A percentile compares a stretch with the other conserved stretches of the same genome.
These are phyloP conservation scores for Yponomeuta plumbellus DNA, from an alignment of 2,888 invertebrate genomes.

Conservation along the genomic window DNA sequence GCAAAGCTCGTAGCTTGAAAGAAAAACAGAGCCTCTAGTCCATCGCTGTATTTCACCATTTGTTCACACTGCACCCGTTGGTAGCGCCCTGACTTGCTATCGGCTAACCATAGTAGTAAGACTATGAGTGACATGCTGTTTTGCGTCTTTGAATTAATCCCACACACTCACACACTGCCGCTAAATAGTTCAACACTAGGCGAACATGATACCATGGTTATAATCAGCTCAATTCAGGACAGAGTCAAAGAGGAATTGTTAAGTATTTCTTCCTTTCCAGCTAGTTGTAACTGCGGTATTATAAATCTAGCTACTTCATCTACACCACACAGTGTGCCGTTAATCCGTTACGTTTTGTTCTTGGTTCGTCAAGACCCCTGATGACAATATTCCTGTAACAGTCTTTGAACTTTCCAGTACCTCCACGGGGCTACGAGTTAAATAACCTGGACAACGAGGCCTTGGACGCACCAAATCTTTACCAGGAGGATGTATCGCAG, in stretches of 20 bases:
- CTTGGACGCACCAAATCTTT: slow-evolving; percentile 77
- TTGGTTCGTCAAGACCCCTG: neutral
- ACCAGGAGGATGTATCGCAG: slow-evolving; percentile 62
- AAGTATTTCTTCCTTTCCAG: too few relatives aligned
- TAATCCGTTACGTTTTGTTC: neutral
- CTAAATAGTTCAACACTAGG: slow-evolving; percentile 16
- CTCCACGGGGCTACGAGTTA: slow-evolving; percentile 80
- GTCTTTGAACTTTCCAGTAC: slow-evolving; percentile 47
- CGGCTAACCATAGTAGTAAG: slow-evolving; percentile 28
- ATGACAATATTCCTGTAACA: neutral
- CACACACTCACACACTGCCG: slow-evolving; percentile 2
- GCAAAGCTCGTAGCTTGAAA: neutral
- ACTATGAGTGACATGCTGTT: slow-evolving; percentile 26
- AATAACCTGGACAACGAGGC: slow-evolving; percentile 81
- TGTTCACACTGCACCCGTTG: slow-evolving; percentile 9
- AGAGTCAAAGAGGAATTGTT: too few relatives aligned
- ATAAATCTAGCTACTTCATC: slow-evolving; percentile 1
- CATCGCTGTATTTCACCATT: slow-evolving; percentile 13
- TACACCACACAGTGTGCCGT: slow-evolving; percentile 1
- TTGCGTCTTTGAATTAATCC: neutral
- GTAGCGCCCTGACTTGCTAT: slow-evolving; percentile 11
- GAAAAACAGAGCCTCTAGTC: slow-evolving; percentile 3
- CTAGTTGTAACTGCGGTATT: too few relatives aligned
- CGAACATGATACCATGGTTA: slow-evolving; percentile 1
- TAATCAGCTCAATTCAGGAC: too few relatives aligned